Evolutionary conservation across 2,797 vertebrate species (phyloP).

Genomic region (Cyprinella venusta): DNA sequence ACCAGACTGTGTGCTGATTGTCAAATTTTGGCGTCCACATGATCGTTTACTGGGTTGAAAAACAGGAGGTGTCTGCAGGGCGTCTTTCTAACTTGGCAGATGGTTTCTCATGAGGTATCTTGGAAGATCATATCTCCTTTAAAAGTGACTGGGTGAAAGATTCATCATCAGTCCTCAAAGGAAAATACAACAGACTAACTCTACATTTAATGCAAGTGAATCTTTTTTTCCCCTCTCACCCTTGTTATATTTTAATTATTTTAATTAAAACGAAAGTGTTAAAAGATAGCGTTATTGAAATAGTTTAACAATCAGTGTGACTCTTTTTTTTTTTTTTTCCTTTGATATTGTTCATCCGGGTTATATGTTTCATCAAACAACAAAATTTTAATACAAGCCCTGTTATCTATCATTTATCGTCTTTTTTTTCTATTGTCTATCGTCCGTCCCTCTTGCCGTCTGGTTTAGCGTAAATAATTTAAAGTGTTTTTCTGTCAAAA

Average conservation of each 20-base stretch:
- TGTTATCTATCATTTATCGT: too few species aligned
- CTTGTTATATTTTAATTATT: too few species aligned
- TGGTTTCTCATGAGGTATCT: background rate
- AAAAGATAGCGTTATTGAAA: background rate
- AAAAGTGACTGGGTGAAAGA: constrained; percentile 15
- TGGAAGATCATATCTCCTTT: constrained; percentile 2
- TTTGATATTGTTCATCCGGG: too few species aligned
- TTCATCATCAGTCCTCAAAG: background rate
- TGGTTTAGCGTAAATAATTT: background rate
- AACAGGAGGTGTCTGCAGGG: background rate
- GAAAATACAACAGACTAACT: background rate
- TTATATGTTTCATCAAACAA: too few species aligned
- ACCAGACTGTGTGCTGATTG: background rate
- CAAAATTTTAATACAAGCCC: too few species aligned
- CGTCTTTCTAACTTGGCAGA: background rate
- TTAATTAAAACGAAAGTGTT: background rate
- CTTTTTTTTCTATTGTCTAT: too few species aligned
- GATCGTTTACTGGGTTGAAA: background rate
- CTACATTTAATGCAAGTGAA: background rate
- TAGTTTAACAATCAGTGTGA: too few species aligned
- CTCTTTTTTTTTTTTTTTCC: too few species aligned
- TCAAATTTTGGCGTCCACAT: background rate
- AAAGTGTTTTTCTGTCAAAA: background rate
- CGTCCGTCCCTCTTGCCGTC: too few species aligned
- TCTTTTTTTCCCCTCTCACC: background rate